A percentile compares a stretch with the other conserved stretches of the same genome.
These are phyloP conservation scores for Helleia helle DNA, from an alignment of 2,888 invertebrate genomes.

Conservation along the genomic window DNA sequence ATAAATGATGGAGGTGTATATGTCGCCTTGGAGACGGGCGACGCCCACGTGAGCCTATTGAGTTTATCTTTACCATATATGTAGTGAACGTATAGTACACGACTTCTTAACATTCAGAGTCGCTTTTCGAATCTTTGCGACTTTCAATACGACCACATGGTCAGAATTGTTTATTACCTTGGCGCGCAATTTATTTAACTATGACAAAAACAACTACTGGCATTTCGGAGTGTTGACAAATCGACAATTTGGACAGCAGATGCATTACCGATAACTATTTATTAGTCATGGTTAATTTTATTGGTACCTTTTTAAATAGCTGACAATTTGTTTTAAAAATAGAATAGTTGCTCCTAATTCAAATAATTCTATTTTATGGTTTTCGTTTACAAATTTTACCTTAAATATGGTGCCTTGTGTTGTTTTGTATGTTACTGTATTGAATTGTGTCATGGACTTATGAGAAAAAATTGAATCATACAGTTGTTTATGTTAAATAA, in stretches of 20 bases:
- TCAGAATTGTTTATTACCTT: slow-evolving; percentile 14
- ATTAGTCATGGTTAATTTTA: no score
- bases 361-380: no score
- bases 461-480: slow-evolving; percentile 19
- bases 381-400: no score
- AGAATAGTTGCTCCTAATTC: no score
- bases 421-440: no score
- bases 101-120: slow-evolving; percentile 38
- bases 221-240: no score
- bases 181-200: slow-evolving; percentile 10
- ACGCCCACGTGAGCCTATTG: slow-evolving; percentile 54
- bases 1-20: slow-evolving; percentile 39
- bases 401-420: no score
- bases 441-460: slow-evolving; percentile 1
- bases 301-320: no score
- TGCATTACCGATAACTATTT: no score
- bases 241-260: no score
- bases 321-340: no score
- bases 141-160: slow-evolving; percentile 47
- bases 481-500: slow-evolving; percentile 12
- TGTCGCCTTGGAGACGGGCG: slow-evolving; percentile 39
- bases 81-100: slow-evolving; percentile 47
- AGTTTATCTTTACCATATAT: slow-evolving; percentile 54
- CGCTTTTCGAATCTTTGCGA: slow-evolving; percentile 33
- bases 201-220: no score